Evolutionary conservation across 2,797 vertebrate species (phyloP).

Genomic region (Epinephelus coioides): DNA sequence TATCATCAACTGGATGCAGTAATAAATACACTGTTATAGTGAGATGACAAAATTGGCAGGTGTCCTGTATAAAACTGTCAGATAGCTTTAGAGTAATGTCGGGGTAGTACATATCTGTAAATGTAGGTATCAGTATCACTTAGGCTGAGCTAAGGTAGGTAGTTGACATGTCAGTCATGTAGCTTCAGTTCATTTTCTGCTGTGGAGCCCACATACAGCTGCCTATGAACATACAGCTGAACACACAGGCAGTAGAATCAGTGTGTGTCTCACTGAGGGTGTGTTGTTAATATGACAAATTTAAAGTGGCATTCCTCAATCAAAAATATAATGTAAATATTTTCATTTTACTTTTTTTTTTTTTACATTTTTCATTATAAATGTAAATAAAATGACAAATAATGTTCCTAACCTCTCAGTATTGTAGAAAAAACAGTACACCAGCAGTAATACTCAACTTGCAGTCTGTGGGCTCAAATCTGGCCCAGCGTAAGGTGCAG

Average conservation of each 20-base stretch:
- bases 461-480: no score
- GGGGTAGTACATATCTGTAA: slow-evolving; percentile 51
- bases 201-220: slow-evolving; percentile 24
- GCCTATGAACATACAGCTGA: slow-evolving; percentile 21
- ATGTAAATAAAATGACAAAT: not conserved
- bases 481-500: no score
- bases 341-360: no score
- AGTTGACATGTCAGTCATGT: slow-evolving; percentile 48
- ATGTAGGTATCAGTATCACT: slow-evolving; percentile 58
- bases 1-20: slow-evolving; percentile 26
- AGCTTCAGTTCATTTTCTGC: slow-evolving; percentile 44
- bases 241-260: slow-evolving; percentile 23
- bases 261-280: slow-evolving; percentile 5
- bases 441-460: no score
- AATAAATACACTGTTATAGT: slow-evolving; percentile 39
- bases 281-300: slow-evolving; percentile 21
- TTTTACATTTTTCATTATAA: not conserved
- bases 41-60: slow-evolving; percentile 59
- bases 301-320: slow-evolving; percentile 30
- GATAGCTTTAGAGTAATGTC: slow-evolving; percentile 43
- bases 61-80: slow-evolving; percentile 39
- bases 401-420: no score
- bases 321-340: slow-evolving; percentile 2
- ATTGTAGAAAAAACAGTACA: no score
- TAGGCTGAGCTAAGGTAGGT: slow-evolving; percentile 37